Base-by-base conservation (phyloP, 2,797 vertebrate genomes). In the Hydrolagus colliei region DNA sequence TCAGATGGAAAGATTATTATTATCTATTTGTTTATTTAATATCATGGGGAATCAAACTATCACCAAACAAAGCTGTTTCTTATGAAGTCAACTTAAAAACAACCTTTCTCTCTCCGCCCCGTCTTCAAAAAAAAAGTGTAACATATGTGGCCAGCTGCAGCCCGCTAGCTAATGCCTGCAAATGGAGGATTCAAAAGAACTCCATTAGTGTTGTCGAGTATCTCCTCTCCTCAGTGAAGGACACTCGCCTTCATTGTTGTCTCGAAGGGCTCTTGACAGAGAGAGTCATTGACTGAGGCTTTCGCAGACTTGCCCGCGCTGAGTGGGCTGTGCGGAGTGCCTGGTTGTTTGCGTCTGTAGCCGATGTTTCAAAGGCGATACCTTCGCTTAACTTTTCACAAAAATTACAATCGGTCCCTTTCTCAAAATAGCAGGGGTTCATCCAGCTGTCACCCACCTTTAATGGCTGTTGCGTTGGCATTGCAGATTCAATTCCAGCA, bases 181-280 rank as follows among this genome's bases (percentile, higher is more conserved):
- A 68, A 68, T 16, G 79, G 32, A 84, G 79, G 79, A 84, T 68
- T 84, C 79, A 84, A 84, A 84, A 84, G 71, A 27, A 67, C 65
- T 20, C 79, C 79, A 84, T 84, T 71, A 84, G 79, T 71, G 65
- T 16, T 84, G 79, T 84, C 63, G 65, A 84, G 79, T 84, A 67
- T n/a, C 79, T 82, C 79, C 79, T 65, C 79, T 84, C 65, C 79
- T 67, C 65, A 71, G 65, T 84, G 32, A 84, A 84, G 79, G 63
- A 82, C 79, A 84, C 79, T 84, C 79, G 68, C 41, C 63, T 9
- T 41, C 65, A 84, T 84, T 84, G 79, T 84, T 84, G 79, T 84
- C 79, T 84, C 7, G 65, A 63, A 84, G 65, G 79, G 79, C 79
- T 32, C 79, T 84, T 84, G 79, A 84, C 79, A 84, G 65, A 71